These are phyloP conservation scores for Spodoptera picta DNA, from an alignment of 2,888 invertebrate species.

Conservation along the genomic window DNA sequence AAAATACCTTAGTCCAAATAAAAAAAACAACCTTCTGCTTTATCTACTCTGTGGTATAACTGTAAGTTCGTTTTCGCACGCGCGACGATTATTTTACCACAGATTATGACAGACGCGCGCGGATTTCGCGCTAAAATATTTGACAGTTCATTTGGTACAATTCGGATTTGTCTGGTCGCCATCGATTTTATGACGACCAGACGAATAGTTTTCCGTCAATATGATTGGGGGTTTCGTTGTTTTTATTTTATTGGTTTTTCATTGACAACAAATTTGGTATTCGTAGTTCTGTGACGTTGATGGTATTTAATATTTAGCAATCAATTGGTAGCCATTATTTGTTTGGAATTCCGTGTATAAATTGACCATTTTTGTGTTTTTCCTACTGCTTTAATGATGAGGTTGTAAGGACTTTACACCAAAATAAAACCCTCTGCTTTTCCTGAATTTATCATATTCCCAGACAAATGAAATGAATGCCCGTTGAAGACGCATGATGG, in stretches of 20 bases:
- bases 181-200: conserved; percentile 28
- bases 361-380: too few relatives aligned
- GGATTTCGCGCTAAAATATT: conserved; percentile 47
- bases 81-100: conserved; percentile 55
- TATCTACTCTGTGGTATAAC: conserved; percentile 32
- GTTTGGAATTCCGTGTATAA: not conserved
- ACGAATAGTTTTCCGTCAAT: conserved; percentile 37
- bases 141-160: conserved; percentile 57
- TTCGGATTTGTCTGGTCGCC: conserved; percentile 41
- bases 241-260: conserved; percentile 8
- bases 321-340: conserved; percentile 22
- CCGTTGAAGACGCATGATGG: too few relatives aligned
- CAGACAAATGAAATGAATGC: too few relatives aligned
- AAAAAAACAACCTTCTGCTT: conserved; percentile 30
- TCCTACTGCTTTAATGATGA: too few relatives aligned
- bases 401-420: too few relatives aligned
- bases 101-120: conserved; percentile 53
- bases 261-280: conserved; percentile 6
- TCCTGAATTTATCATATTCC: too few relatives aligned
- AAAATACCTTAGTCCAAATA: too few relatives aligned
- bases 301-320: not conserved
- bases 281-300: not conserved
- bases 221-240: conserved; percentile 16
- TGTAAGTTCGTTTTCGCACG: conserved; percentile 56
- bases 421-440: too few relatives aligned